phyloP scores from a whole-genome alignment of 2,113 vertebrate species.

The Smithornis capensis region DNA sequence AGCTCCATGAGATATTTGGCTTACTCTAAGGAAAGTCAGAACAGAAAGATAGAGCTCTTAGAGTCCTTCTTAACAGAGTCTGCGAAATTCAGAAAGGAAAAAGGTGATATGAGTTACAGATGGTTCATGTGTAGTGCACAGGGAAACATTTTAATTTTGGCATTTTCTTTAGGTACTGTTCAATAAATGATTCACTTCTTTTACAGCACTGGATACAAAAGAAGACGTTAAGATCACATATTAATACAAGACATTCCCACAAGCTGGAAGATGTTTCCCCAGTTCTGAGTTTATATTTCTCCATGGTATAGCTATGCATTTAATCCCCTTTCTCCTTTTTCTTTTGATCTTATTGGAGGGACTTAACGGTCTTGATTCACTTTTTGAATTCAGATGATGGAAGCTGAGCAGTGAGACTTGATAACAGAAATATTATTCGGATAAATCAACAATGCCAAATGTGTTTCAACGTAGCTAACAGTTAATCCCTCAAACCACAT shows the following conservation, averaged over 20 bases:
- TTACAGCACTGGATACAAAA: background rate
- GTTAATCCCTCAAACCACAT: background rate
- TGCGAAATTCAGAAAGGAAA: conserved; percentile 9
- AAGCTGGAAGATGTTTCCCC: background rate
- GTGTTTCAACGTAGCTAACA: background rate
- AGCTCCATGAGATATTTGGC: conserved; percentile 64
- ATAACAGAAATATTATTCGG: background rate
- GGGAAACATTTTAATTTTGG: background rate
- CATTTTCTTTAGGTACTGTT: background rate
- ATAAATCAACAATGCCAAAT: background rate
- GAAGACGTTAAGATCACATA: background rate
- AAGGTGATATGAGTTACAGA: background rate
- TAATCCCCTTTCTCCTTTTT: background rate
- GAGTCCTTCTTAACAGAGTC: background rate
- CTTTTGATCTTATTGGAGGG: background rate
- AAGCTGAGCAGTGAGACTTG: background rate
- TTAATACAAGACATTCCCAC: background rate
- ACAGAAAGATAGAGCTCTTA: conserved; percentile 22
- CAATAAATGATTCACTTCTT: background rate
- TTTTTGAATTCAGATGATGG: background rate
- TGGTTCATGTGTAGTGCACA: background rate
- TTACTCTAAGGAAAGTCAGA: conserved; percentile 50
- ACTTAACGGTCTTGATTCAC: background rate
- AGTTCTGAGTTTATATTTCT: background rate
- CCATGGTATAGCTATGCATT: background rate